Percentiles rank a stretch among this genome's conserved stretches.
phyloP scores from a whole-genome alignment of 2,888 invertebrate genomes.

The Pyrgus malvae region DNA sequence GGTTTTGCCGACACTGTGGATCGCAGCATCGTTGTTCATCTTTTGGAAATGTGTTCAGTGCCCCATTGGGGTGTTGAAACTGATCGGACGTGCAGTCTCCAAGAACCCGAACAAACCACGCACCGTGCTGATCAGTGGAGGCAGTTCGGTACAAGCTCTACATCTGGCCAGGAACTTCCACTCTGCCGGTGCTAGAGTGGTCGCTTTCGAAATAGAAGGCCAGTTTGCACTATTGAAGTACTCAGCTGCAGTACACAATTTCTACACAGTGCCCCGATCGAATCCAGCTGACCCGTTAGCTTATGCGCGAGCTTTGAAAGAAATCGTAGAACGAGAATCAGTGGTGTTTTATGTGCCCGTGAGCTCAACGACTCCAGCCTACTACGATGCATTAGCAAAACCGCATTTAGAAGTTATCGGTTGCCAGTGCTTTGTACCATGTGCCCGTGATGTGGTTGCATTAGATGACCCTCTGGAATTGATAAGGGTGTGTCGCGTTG shows the following conservation, averaged over 20 bases:
- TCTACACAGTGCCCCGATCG: slow-evolving; percentile 89
- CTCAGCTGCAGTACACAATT: slow-evolving; percentile 90
- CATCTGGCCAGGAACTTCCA: slow-evolving; percentile 92
- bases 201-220: slow-evolving; percentile 91
- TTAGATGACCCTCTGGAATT: slow-evolving; percentile 90
- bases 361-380: slow-evolving; percentile 88
- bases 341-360: slow-evolving; percentile 90
- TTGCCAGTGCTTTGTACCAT: slow-evolving; percentile 91
- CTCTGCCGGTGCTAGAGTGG: slow-evolving; percentile 89
- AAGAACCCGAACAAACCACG: slow-evolving; percentile 84
- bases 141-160: slow-evolving; percentile 91
- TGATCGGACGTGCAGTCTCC: slow-evolving; percentile 82
- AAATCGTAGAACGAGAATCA: slow-evolving; percentile 88
- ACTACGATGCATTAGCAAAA: slow-evolving; percentile 91
- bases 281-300: slow-evolving; percentile 86
- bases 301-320: slow-evolving; percentile 88
- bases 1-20: slow-evolving; percentile 89
- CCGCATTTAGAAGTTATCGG: slow-evolving; percentile 90
- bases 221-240: slow-evolving; percentile 89
- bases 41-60: slow-evolving; percentile 88
- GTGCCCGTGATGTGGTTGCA: slow-evolving; percentile 87
- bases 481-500: slow-evolving; percentile 85
- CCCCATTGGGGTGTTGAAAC: slow-evolving; percentile 85
- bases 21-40: slow-evolving; percentile 88
- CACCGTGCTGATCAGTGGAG: slow-evolving; percentile 91